Conservation (phyloP, 2,888 invertebrate genomes). For the Ctena decussata region DNA sequence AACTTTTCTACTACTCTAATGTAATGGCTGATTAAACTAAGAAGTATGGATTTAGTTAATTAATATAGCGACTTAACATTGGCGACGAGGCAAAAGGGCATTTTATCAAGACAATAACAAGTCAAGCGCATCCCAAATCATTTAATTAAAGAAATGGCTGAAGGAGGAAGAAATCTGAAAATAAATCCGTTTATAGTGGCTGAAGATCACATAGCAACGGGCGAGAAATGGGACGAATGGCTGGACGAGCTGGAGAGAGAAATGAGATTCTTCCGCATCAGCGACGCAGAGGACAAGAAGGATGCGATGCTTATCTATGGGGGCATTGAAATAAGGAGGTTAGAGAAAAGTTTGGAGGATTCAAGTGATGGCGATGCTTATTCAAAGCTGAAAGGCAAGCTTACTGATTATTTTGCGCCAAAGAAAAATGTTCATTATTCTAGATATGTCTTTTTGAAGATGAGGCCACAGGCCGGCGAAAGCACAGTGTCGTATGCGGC, state of each 20-base stretch:
- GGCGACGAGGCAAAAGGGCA: background rate
- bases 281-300: conserved; percentile 7
- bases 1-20: background rate
- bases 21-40: background rate
- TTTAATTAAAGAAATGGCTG: background rate
- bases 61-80: background rate
- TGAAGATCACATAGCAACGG: conserved; percentile 8
- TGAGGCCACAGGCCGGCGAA: background rate
- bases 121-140: background rate
- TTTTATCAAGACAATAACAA: background rate
- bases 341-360: conserved; percentile 6
- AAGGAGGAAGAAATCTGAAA: background rate
- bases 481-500: background rate
- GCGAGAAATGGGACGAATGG: conserved; percentile 1
- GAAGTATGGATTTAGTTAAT: background rate
- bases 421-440: background rate
- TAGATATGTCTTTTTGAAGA: background rate
- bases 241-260: conserved; percentile 10
- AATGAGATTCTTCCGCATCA: conserved; percentile 19
- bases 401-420: background rate
- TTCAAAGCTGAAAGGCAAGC: background rate
- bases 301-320: conserved; percentile 20
- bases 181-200: background rate
- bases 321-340: conserved; percentile 5
- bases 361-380: background rate